Evolutionary conservation across 2,888 invertebrate genomes (phyloP).

Genomic region (Blastobasis lacticolella): DNA sequence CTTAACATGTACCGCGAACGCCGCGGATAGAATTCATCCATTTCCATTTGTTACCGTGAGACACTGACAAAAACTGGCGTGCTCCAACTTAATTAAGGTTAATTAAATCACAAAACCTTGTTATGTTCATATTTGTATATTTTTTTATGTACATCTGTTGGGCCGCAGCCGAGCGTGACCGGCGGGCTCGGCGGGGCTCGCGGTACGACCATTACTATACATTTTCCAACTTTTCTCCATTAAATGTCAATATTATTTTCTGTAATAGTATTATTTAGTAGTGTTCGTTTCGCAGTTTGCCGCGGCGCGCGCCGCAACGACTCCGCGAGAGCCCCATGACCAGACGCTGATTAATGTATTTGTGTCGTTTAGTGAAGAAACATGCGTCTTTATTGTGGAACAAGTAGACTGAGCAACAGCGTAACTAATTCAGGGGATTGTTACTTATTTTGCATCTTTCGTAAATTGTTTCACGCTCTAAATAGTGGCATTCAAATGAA

Average conservation of each 20-base stretch:
- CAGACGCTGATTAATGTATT: constrained; percentile 45
- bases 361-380: constrained; percentile 61
- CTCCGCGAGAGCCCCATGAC: neutral
- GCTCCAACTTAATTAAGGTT: constrained; percentile 55
- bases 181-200: neutral
- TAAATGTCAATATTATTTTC: too few species aligned
- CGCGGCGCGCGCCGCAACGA: too few species aligned
- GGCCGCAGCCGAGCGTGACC: constrained; percentile 12
- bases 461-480: constrained; percentile 71
- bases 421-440: constrained; percentile 72
- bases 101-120: constrained; percentile 48
- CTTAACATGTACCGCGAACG: constrained; percentile 11
- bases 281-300: too few species aligned
- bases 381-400: constrained; percentile 53
- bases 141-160: constrained; percentile 14
- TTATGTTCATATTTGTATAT: constrained; percentile 37
- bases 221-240: too few species aligned
- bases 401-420: constrained; percentile 64
- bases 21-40: constrained; percentile 30
- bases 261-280: too few species aligned
- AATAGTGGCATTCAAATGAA: constrained; percentile 62
- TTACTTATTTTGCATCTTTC: constrained; percentile 74
- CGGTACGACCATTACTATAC: too few species aligned
- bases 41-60: constrained; percentile 47
- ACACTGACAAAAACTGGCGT: constrained; percentile 32